A percentile compares a stretch with the other conserved stretches of the same genome.
These are phyloP conservation scores for Romanomermis culicivorax DNA, from an alignment of 2,888 invertebrate species.

Conservation along the genomic window DNA sequence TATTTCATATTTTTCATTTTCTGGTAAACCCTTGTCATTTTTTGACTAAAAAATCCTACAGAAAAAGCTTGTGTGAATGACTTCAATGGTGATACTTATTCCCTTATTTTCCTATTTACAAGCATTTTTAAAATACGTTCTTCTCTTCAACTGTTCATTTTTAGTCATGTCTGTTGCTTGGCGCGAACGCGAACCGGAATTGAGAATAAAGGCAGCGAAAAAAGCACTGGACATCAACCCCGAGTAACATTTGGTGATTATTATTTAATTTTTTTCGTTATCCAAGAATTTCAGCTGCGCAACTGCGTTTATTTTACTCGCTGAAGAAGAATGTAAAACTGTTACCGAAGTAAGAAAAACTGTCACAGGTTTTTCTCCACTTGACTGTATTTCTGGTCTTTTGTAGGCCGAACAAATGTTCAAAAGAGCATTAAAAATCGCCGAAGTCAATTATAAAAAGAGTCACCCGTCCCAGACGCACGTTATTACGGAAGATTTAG, in stretches of 20 bases:
- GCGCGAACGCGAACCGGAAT: conserved; percentile 74
- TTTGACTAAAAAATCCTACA: too few species aligned
- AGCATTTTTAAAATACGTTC: too few species aligned
- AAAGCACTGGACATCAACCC: conserved; percentile 62
- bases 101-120: too few species aligned
- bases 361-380: conserved; percentile 15
- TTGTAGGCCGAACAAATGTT: conserved; percentile 49
- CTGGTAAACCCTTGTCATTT: too few species aligned
- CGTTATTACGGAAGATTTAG: conserved; percentile 47
- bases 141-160: conserved; percentile 9
- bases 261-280: conserved; percentile 5
- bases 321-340: conserved; percentile 85
- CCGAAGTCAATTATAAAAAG: conserved; percentile 55
- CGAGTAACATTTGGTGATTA: conserved; percentile 35
- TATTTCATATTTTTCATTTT: too few species aligned
- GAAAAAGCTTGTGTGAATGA: too few species aligned
- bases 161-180: conserved; percentile 82
- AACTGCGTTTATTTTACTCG: conserved; percentile 73
- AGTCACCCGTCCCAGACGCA: conserved; percentile 60
- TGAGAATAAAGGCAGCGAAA: conserved; percentile 70
- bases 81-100: too few species aligned
- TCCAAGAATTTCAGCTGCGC: conserved; percentile 43
- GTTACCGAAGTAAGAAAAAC: conserved; percentile 45
- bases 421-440: conserved; percentile 58
- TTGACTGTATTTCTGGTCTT: conserved; percentile 1